phyloP scores from a whole-genome alignment of 2,888 invertebrate genomes.

The Lepidocyrtoides sp. region DNA sequence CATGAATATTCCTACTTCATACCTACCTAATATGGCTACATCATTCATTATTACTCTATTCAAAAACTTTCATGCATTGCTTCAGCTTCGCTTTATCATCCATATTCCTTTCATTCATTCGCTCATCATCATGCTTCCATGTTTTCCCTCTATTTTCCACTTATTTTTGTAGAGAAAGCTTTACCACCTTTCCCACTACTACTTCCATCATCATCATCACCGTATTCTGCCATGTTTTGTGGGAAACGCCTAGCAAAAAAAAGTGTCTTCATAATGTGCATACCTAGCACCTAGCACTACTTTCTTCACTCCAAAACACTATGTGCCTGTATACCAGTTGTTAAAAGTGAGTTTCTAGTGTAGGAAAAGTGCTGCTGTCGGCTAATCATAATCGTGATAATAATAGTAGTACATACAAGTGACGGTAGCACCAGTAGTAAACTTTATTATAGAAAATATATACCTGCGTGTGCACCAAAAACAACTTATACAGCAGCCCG shows the following conservation, averaged over 20 bases:
- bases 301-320: too few species aligned
- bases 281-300: too few species aligned
- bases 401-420: slow-evolving; percentile 55
- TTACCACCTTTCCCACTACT: background rate
- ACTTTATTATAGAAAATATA: background rate
- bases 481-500: too few species aligned
- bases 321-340: too few species aligned
- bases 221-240: background rate
- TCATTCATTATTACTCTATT: background rate
- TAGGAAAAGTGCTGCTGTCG: slow-evolving; percentile 67
- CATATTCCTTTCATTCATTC: background rate
- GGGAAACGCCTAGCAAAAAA: slow-evolving; percentile 6
- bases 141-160: background rate
- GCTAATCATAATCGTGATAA: slow-evolving; percentile 63
- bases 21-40: too few species aligned
- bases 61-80: background rate
- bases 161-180: background rate
- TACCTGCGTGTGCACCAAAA: background rate
- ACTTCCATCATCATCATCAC: background rate
- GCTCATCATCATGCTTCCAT: too few species aligned
- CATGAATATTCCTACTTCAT: too few species aligned
- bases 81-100: background rate
- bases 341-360: slow-evolving; percentile 14
- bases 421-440: background rate
- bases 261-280: too few species aligned